Conservation (phyloP, 2,888 invertebrate species). For the Napeogenes sylphis region DNA sequence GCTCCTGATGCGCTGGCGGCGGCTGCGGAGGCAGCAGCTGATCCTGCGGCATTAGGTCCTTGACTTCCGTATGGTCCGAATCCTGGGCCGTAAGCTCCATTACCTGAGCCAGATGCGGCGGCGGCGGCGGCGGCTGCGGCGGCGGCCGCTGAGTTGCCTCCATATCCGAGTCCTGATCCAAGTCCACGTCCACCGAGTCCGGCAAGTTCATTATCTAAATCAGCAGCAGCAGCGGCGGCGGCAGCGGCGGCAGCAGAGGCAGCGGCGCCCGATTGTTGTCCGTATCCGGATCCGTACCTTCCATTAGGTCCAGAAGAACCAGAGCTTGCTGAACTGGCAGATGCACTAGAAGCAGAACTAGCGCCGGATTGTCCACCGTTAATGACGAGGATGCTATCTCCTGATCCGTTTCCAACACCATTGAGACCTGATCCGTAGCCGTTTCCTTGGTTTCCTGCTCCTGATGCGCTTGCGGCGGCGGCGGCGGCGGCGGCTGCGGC, state of each 20-base stretch:
- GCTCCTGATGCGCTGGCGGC: conserved; percentile 6
- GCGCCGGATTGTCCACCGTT: conserved; percentile 3
- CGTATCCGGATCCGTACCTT: not conserved
- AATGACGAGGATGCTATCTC: not conserved
- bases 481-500: too few species aligned
- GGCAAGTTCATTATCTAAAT: not conserved
- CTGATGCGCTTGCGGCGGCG: too few species aligned
- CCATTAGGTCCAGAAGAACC: not conserved
- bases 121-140: conserved; percentile 8
- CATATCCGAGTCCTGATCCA: conserved; percentile 4
- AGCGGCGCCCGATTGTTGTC: not conserved
- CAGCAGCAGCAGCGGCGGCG: not conserved
- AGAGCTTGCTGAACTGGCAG: conserved; percentile 12
- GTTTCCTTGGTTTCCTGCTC: not conserved
- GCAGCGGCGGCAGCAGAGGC: conserved; percentile 7
- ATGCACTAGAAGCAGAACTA: conserved; percentile 6
- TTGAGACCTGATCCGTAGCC: conserved; percentile 6
- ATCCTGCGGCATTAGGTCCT: conserved; percentile 5
- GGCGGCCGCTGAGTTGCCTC: not conserved
- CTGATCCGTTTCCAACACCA: too few species aligned
- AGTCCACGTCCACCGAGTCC: not conserved
- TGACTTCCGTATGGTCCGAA: conserved; percentile 3
- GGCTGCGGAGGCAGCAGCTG: conserved; percentile 2
- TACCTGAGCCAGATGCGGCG: not conserved
- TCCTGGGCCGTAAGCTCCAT: conserved; percentile 1